Conservation (phyloP, 2,888 invertebrate genomes). For the Alcis repandata region DNA sequence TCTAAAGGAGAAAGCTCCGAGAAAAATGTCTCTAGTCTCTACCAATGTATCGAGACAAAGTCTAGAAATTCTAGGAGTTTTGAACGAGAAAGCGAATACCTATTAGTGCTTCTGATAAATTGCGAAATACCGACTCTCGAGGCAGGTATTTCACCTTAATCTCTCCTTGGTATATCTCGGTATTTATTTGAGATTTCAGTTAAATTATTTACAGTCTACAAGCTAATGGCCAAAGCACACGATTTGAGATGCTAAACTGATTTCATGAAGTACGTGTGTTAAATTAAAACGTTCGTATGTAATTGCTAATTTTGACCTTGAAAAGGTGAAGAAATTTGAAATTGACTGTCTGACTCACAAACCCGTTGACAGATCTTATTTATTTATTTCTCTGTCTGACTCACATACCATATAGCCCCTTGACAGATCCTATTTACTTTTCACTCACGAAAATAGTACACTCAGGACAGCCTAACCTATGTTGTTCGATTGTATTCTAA, state of each 20-base stretch:
- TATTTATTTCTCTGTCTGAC: too few relatives aligned
- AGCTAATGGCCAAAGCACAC: conserved; percentile 9
- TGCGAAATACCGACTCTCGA: not conserved
- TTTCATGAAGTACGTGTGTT: conserved; percentile 30
- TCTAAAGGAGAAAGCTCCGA: not conserved
- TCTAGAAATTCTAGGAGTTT: not conserved
- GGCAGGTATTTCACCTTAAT: conserved; percentile 10
- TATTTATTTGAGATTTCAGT: not conserved
- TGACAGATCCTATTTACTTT: too few relatives aligned
- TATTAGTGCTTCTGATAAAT: conserved; percentile 3
- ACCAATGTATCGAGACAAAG: not conserved
- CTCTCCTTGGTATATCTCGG: conserved; percentile 16
- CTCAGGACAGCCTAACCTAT: too few relatives aligned
- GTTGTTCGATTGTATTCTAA: too few relatives aligned
- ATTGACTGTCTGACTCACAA: not conserved
- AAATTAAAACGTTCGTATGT: conserved; percentile 18
- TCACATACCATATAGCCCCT: too few relatives aligned
- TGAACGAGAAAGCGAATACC: not conserved
- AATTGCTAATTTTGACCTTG: conserved; percentile 15
- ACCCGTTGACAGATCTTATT: too few relatives aligned
- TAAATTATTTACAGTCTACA: conserved; percentile 23
- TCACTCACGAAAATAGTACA: too few relatives aligned
- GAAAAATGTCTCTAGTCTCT: not conserved
- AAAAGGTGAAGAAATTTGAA: conserved; percentile 17
- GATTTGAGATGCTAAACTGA: conserved; percentile 26